Percentiles rank a stretch among this genome's conserved stretches.
Evolutionary conservation across 2,888 invertebrate genomes (phyloP).

Genomic region (Boloria selene): DNA sequence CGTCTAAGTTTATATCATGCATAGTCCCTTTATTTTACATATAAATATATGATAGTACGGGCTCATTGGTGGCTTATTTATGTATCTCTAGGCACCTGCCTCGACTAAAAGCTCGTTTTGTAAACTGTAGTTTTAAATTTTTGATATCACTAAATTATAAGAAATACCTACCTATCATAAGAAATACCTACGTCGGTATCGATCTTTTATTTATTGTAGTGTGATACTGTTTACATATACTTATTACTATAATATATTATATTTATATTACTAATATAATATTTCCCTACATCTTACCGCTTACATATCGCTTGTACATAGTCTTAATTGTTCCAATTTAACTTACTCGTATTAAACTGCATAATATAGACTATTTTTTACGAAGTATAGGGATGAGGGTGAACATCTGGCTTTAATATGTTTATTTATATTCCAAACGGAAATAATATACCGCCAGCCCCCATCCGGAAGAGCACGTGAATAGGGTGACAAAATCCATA

Average conservation of each 20-base stretch:
- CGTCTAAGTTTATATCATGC: conserved; percentile 23
- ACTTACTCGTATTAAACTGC: conserved; percentile 5
- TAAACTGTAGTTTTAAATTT: conserved; percentile 2
- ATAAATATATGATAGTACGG: neutral
- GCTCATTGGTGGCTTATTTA: conserved; percentile 22
- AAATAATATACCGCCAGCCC: conserved; percentile 66
- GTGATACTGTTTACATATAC: too few species aligned
- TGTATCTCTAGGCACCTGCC: conserved; percentile 26
- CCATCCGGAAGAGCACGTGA: conserved; percentile 63
- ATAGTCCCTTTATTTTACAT: neutral
- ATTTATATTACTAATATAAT: neutral
- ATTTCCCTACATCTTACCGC: neutral
- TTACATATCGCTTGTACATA: neutral
- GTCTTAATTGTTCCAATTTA: conserved; percentile 1
- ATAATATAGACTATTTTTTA: conserved; percentile 27
- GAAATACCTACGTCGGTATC: too few species aligned
- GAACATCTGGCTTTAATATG: conserved; percentile 69
- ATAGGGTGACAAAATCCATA: conserved; percentile 45
- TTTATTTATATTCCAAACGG: conserved; percentile 72
- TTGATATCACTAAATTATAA: too few species aligned
- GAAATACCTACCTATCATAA: too few species aligned
- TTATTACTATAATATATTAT: neutral
- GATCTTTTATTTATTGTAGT: too few species aligned
- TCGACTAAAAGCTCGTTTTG: conserved; percentile 8
- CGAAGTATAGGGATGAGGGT: conserved; percentile 47